Percentiles rank a stretch among this genome's conserved stretches.
Evolutionary conservation across 2,888 invertebrate genomes (phyloP).

Genomic region (Agrochola lota): DNA sequence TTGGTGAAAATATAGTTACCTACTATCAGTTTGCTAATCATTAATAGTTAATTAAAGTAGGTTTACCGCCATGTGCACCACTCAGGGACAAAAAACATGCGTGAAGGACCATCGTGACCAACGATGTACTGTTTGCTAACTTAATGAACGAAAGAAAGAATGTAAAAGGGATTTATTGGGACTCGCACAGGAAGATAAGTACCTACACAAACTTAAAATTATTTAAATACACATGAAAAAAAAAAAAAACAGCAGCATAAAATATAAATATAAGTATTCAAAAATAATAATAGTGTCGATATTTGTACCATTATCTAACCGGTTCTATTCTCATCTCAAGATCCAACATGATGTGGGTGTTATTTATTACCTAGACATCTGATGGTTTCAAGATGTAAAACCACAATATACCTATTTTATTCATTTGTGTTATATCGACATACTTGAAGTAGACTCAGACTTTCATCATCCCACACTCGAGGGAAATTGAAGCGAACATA

Average conservation of each 20-base stretch:
- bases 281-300: neutral
- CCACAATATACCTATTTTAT: constrained; percentile 25
- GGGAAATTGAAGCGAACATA: constrained; percentile 38
- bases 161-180: neutral
- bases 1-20: neutral
- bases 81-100: neutral
- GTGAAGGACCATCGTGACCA: too few species aligned
- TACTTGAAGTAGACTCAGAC: neutral
- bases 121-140: neutral
- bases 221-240: neutral
- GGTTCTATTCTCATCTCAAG: neutral
- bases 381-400: neutral
- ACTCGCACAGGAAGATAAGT: neutral
- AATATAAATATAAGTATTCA: neutral
- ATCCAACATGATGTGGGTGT: constrained; percentile 7
- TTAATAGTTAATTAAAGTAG: neutral
- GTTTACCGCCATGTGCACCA: neutral
- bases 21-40: neutral
- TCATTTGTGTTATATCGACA: constrained; percentile 12
- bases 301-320: neutral
- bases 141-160: neutral
- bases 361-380: neutral
- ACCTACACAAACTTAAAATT: neutral
- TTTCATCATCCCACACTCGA: constrained; percentile 29
- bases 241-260: neutral